Evolutionary conservation across 1,140 invertebrate species (phyloP), one percentile per base, ranked within the genome.

Genomic region (Musca domestica): DNA sequence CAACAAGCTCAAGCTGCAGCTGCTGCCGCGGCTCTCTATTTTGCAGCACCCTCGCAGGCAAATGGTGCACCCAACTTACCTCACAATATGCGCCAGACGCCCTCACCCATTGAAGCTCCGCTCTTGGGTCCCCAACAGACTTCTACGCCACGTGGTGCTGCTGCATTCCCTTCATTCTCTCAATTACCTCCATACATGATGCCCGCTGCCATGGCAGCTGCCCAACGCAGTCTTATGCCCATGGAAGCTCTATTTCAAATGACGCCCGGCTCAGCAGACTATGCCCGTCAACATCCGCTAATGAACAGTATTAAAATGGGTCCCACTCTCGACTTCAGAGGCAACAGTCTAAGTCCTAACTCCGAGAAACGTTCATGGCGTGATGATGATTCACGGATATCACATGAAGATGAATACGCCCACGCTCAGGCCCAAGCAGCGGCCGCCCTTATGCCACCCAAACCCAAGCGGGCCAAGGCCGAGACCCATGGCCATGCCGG

Each of bases 161-260:
- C 41, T 14, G 63, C 17, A 15, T 64, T 64, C 20, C 63, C 63
- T 2, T 69, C 81, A 77, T 9, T 81, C 66, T 84, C 80, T 69
- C 80, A 81, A 34, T 22, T 66, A 79, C 69, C 73, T 81, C 34
- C 83, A 77, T 70, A 72, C 67, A 66, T 70, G 65, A 20, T 70
- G 47, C 64, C 70, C 2, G 67, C 64, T 47, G 71, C 78, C 34
- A 61, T 61, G 56, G 56, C 56, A 10, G 72, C 79, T 46, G 71
- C 75, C 1, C 81, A 79, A 23, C 72, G 78, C 2, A 54, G 68
- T 48, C 69, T 84, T 22, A 78, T 86, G 63, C 86, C 87, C 9
- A 87, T 89, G 85, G 88, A 90, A 66, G 87, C 87, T 68, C 76
- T 89, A 20, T 82, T 88, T 56, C 86, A 88, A 67, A 86, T 87